Percentiles rank a stretch among this genome's conserved stretches.
phyloP scores from a whole-genome alignment of 2,797 vertebrate species.

The Leptodactylus fallax region DNA sequence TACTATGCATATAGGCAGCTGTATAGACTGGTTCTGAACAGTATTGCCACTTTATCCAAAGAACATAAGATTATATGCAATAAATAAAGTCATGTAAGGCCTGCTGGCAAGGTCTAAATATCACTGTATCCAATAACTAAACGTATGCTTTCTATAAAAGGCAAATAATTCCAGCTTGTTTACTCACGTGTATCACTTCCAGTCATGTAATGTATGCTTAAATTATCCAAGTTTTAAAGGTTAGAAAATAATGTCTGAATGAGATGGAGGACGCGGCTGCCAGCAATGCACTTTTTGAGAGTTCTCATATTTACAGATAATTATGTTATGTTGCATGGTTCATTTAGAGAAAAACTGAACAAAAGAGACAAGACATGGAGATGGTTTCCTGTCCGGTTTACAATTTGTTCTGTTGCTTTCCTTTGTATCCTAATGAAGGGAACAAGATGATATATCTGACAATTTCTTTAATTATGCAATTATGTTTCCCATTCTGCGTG shows the following conservation, averaged over 20 bases:
- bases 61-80: not conserved
- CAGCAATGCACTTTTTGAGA: not conserved
- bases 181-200: not conserved
- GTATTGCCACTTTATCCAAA: not conserved
- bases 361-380: not conserved
- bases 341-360: conserved; percentile 5
- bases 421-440: conserved; percentile 38
- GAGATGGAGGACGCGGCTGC: not conserved
- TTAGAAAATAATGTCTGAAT: not conserved
- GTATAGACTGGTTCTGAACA: not conserved
- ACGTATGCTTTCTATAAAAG: conserved; percentile 1
- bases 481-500: conserved; percentile 58
- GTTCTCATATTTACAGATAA: conserved; percentile 18
- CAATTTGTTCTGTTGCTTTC: not conserved
- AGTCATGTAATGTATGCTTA: not conserved
- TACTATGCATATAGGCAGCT: not conserved
- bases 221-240: not conserved
- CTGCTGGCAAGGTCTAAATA: not conserved
- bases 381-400: conserved; percentile 15
- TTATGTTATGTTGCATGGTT: not conserved
- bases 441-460: conserved; percentile 46
- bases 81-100: not conserved
- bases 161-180: not conserved
- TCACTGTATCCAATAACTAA: not conserved
- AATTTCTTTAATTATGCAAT: conserved; percentile 62